Evolutionary conservation across 2,888 invertebrate genomes (phyloP).

Genomic region (Tenthredo notha): DNA sequence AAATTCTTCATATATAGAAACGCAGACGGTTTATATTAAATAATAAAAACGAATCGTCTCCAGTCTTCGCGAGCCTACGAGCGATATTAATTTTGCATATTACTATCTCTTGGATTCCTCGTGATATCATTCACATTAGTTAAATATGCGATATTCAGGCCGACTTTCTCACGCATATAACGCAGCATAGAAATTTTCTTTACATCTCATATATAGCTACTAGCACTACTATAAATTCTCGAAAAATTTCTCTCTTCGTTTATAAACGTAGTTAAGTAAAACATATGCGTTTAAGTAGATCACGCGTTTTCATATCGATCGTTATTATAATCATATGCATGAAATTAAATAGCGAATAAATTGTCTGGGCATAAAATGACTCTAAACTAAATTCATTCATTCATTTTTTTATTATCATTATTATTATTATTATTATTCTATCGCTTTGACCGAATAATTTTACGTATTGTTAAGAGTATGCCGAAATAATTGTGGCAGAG

Average conservation of each 20-base stretch:
- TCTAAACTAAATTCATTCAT: no score
- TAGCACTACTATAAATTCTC: background rate
- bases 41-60: slow-evolving; percentile 24
- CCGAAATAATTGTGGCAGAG: background rate
- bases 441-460: background rate
- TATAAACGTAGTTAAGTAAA: background rate
- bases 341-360: background rate
- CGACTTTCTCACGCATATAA: background rate
- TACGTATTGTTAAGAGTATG: background rate
- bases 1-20: background rate
- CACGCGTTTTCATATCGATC: background rate
- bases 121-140: background rate
- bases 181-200: background rate
- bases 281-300: background rate
- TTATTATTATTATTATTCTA: background rate
- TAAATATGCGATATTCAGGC: background rate
- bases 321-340: background rate
- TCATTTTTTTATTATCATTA: background rate
- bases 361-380: background rate
- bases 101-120: background rate
- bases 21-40: background rate
- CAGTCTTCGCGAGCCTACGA: background rate
- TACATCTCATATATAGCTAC: background rate
- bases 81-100: slow-evolving; percentile 8
- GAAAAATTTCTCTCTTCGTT: background rate